Evolutionary conservation across 2,888 invertebrate genomes (phyloP), one percentile per base, ranked within the genome.

Genomic region (Muscina levida): DNA sequence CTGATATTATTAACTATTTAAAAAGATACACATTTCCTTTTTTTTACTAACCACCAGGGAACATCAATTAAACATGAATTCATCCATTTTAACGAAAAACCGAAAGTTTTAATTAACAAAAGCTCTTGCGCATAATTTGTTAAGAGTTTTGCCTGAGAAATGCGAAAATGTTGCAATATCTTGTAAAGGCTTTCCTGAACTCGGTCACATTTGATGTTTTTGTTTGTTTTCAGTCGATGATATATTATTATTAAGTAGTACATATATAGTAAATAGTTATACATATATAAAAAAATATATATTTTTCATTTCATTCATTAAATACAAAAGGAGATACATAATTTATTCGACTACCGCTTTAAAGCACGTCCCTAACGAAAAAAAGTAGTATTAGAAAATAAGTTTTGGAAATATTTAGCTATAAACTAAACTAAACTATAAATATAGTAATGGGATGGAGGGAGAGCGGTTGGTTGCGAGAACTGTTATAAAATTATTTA

Each of bases 391-490:
- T 2, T 53, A 53, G 48, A 53, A 31, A 31, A 24, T 53, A 15
- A 31, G 17, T 24, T 22, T 53, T 17, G 22, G 53, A 53, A 62
- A 62, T 62, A 62, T 8, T 3, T 31, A 31, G 31, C 31, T 31
- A 31, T 3, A 31, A 42, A 4, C 62, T 62, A 62, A 53, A 62
- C 42, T 62, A 62, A 42, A 59, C 59, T 59, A 59, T 8, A 37
- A 62, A 62, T 62, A 62, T 19, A 22, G n/a, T 42, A 42, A 62
- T 62, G 62, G 19, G 62, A 62, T 62, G 62, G 62, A 62, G 62
- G 62, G 62, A 62, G 62, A 42, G 22, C 39, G 62, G 11, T 19
- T 42, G 62, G 11, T 19, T 53, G 53, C 10, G 44, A 44, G 53
- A 53, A 53, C 42, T 62, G 62, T 42, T 22, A 19, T 11, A 62